Percentiles rank a stretch among this genome's conserved stretches.
Conservation (phyloP, 2,113 vertebrate genomes). For the Plecotus auritus region DNA sequence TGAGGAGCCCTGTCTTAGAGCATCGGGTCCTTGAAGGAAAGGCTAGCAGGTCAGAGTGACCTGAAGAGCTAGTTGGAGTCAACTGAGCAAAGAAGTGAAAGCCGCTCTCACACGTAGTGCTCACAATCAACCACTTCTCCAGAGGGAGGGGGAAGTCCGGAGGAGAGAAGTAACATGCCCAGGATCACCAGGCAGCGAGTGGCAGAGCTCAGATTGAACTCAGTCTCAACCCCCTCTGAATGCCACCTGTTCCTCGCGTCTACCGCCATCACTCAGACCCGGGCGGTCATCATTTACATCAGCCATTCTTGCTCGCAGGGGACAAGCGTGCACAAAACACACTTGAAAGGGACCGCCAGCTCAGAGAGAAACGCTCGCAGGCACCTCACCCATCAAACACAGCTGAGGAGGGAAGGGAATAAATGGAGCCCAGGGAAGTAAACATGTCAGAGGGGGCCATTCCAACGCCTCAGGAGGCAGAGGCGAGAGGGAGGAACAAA, state of each 20-base stretch:
- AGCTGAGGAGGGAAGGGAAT: constrained; percentile 62
- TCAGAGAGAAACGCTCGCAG: constrained; percentile 2
- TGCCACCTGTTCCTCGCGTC: neutral
- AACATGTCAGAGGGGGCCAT: constrained; percentile 77
- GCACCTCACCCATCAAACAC: constrained; percentile 54
- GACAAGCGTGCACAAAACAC: constrained; percentile 31
- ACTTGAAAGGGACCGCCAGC: constrained; percentile 45
- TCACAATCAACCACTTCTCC: neutral
- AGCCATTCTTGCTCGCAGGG: neutral
- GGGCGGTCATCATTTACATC: constrained; percentile 18
- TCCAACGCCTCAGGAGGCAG: constrained; percentile 65
- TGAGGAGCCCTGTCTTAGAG: neutral
- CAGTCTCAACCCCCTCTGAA: no score
- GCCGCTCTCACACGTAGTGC: neutral
- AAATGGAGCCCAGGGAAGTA: constrained; percentile 73
- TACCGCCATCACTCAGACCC: neutral
- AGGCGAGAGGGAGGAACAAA: constrained; percentile 75
- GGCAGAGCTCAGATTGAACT: neutral
- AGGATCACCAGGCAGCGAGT: neutral
- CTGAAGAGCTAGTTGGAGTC: neutral
- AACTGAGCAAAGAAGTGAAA: neutral
- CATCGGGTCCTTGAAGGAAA: neutral
- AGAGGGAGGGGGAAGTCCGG: neutral
- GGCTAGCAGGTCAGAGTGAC: neutral
- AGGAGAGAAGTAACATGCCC: neutral